Base-by-base conservation (phyloP, 2,113 vertebrate species). In the Aphelocoma coerulescens region DNA sequence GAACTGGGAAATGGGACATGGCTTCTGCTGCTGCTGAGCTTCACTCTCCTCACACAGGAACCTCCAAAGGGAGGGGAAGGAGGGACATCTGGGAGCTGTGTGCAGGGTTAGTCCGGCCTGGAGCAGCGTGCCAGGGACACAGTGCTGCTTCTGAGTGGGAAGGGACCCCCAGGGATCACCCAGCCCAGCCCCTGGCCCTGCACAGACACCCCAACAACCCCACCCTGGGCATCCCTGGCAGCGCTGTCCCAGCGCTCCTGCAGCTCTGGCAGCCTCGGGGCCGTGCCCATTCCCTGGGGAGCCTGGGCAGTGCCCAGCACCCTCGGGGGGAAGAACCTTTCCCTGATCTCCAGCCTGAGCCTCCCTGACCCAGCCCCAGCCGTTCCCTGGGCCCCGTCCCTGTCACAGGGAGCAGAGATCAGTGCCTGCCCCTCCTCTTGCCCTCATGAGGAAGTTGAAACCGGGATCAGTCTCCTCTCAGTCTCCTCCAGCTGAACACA, bases 311-410 rank as follows among this genome's bases (percentile, higher is more conserved):
- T 65, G 59, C 69, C 66, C 69, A 65, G 49, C 59, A 85, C 69
- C 54, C 69, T 74, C 69, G 48, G 69, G 59, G 79, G 59, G 18
- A 85, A 57, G 59, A 66, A 3, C 59, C 51, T 85, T 74, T n/a
- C 59, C 63, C 41, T 5, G 0, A 57, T 0, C 0, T 23, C 28
- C 59, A 74, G 0, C n/a, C n/a, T 66, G 3, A 85, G 0, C 39
- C 23, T n/a, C 15, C 17, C 69, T 46, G 48, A 3, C 59, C 0
- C 82, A 65, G 49, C 69, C 2, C n/a, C 68, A 73, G 58, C 68
- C 0, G 0, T 17, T 12, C 27, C 67, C 27, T 44, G 3, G 15
- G 1, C 3, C 6, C 57, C 44, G 57, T 72, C 32, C 26, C 16
- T 79, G 49, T 22, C 32, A 26, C 27, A 33, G 6, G 6, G 76